A percentile compares a stretch with the other conserved stretches of the same genome.
phyloP scores from a whole-genome alignment of 92 coral and sea anemone genomes.

The Bergia sp. region DNA sequence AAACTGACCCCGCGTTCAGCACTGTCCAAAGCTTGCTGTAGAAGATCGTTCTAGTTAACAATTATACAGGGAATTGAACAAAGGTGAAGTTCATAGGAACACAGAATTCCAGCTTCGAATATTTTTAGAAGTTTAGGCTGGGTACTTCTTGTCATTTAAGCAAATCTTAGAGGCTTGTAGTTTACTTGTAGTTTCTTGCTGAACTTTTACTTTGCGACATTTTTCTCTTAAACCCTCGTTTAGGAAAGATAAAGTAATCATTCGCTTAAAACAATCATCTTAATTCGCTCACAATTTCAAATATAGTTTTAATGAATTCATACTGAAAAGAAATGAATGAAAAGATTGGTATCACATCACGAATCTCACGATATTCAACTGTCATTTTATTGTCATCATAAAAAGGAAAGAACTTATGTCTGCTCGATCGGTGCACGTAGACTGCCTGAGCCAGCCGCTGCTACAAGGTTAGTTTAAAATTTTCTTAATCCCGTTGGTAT shows the following conservation, averaged over 20 bases:
- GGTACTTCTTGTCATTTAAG: neutral
- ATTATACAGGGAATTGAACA: too few relatives aligned
- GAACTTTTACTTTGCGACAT: neutral
- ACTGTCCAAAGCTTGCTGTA: too few relatives aligned
- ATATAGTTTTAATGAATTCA: neutral
- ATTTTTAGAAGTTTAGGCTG: too few relatives aligned
- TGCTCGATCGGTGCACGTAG: neutral
- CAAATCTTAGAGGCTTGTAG: too few relatives aligned
- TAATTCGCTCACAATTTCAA: neutral
- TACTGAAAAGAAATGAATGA: neutral
- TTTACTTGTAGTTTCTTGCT: neutral
- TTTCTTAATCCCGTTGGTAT: neutral
- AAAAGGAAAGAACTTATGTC: too few relatives aligned
- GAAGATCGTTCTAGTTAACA: too few relatives aligned
- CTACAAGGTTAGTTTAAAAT: too few relatives aligned
- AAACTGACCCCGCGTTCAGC: too few relatives aligned
- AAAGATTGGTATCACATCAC: neutral
- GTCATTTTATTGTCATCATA: neutral
- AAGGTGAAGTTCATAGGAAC: too few relatives aligned
- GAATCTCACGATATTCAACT: neutral
- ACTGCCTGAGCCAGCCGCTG: neutral
- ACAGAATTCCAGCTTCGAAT: neutral
- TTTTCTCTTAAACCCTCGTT: neutral
- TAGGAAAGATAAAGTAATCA: neutral
- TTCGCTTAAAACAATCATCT: neutral